These are phyloP conservation scores for Parasteatoda tepidariorum DNA, from an alignment of 1,140 invertebrate species.

Conservation along the genomic window DNA sequence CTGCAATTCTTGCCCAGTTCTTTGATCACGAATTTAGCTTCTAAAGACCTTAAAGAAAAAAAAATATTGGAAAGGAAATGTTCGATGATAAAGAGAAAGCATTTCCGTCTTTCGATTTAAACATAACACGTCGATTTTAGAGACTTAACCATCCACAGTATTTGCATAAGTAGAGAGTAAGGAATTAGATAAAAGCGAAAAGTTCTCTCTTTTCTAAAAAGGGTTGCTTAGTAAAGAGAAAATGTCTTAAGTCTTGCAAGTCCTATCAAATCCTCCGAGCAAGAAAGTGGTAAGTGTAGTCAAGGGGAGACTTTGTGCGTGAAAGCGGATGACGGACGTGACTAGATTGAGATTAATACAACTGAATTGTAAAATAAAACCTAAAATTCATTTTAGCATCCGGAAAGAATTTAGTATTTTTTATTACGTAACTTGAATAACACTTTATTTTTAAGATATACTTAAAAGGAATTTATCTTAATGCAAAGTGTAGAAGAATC, in stretches of 20 bases:
- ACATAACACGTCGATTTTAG: constrained; percentile 36
- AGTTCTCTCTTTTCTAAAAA: constrained; percentile 22
- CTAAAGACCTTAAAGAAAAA: constrained; percentile 10
- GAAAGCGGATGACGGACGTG: constrained; percentile 38
- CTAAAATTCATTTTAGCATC: constrained; percentile 24
- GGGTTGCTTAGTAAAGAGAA: constrained; percentile 46
- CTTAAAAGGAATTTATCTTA: too few species aligned
- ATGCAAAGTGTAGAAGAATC: too few species aligned
- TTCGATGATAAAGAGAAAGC: constrained; percentile 41
- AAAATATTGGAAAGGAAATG: constrained; percentile 27
- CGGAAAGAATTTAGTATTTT: not conserved
- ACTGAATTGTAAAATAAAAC: constrained; percentile 38
- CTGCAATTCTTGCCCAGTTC: constrained; percentile 45
- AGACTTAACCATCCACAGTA: constrained; percentile 25
- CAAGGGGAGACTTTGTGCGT: constrained; percentile 16
- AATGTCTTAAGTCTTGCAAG: constrained; percentile 52
- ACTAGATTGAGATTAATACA: constrained; percentile 40
- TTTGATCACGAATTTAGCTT: constrained; percentile 37
- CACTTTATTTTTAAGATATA: not conserved
- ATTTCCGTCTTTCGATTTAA: constrained; percentile 41
- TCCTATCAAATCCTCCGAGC: constrained; percentile 48
- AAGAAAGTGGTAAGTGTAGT: constrained; percentile 58
- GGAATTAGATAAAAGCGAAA: constrained; percentile 50
- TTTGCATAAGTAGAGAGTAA: constrained; percentile 57
- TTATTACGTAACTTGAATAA: constrained; percentile 1